Evolutionary conservation across 2,113 vertebrate genomes (phyloP), one percentile per base, ranked within the genome.

Genomic region (Aptenodytes forsteri): DNA sequence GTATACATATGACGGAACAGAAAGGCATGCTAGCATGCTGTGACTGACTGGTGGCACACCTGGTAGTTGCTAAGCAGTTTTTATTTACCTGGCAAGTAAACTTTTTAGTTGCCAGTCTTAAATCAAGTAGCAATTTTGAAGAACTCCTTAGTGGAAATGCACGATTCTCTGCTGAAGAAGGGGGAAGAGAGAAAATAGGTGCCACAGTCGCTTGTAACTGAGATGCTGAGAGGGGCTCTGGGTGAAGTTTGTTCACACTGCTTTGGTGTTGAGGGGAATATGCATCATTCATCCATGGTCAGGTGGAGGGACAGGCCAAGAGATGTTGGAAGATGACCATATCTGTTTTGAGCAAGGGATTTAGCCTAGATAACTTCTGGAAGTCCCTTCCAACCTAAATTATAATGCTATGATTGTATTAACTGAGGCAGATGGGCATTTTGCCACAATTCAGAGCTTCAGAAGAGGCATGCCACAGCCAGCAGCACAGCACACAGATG

Each of bases 1-100:
- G 22, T 11, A 59, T 7, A 29, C 2, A 10, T 4, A 8, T 2
- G 32, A n/a, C 2, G 1, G 46, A 75, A 49, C 4, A 87, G n/a
- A n/a, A 91, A 32, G 8, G 16, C 46, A 40, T 10, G 21, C 30
- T 54, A 64, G 11, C 23, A 54, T 5, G n/a, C 19, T 9, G 3
- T 26, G 59, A 75, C 27, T 62, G 64, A 44, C 55, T 44, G n/a
- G 40, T 23, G 50, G 29, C 42, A 82, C 30, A n/a, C 27, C 11
- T 20, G 38, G 27, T 21, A 70, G 52, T 3, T 73, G 11, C 64
- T 47, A 54, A 16, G 52, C 20, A 71, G 44, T 26, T 59, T 81
- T 83, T 54, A 52, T 67, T 83, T 59, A 70, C 20, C 36, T 56
- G 64, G 40, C 17, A 93, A 70, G 21, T 65, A 44, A 83, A 59